Conservation (phyloP, 2,113 vertebrate species). For the Poeciliopsis retropinna region DNA sequence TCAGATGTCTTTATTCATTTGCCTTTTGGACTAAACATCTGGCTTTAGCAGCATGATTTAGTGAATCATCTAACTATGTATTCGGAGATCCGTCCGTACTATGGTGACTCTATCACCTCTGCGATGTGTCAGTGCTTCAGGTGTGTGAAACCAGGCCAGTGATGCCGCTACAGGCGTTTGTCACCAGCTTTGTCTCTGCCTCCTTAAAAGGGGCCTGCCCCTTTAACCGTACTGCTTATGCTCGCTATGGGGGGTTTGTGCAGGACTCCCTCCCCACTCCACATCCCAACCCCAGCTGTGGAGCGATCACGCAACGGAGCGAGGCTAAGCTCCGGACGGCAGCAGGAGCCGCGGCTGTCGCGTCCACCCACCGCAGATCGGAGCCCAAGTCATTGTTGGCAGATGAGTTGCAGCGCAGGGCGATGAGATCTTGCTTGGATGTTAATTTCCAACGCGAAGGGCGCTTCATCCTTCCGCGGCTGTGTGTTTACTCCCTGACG, state of each 20-base stretch:
- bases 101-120: neutral
- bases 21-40: too few species aligned
- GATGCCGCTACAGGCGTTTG: neutral
- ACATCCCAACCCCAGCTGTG: slow-evolving; percentile 46
- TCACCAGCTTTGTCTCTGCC: slow-evolving; percentile 24
- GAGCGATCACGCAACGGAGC: neutral
- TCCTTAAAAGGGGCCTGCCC: slow-evolving; percentile 45
- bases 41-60: neutral
- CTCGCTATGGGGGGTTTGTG: slow-evolving; percentile 47
- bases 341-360: too few species aligned
- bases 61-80: neutral
- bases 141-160: neutral
- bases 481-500: slow-evolving; percentile 33
- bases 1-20: too few species aligned
- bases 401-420: neutral
- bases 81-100: neutral
- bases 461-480: slow-evolving; percentile 6
- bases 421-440: neutral
- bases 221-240: slow-evolving; percentile 73
- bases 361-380: too few species aligned
- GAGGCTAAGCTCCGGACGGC: neutral
- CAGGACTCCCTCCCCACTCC: slow-evolving; percentile 38
- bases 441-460: neutral
- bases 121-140: too few species aligned
- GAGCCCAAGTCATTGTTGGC: slow-evolving; percentile 40